A percentile compares a stretch with the other conserved stretches of the same genome.
Evolutionary conservation across 2,113 vertebrate species (phyloP).

Genomic region (Myotis davidii): DNA sequence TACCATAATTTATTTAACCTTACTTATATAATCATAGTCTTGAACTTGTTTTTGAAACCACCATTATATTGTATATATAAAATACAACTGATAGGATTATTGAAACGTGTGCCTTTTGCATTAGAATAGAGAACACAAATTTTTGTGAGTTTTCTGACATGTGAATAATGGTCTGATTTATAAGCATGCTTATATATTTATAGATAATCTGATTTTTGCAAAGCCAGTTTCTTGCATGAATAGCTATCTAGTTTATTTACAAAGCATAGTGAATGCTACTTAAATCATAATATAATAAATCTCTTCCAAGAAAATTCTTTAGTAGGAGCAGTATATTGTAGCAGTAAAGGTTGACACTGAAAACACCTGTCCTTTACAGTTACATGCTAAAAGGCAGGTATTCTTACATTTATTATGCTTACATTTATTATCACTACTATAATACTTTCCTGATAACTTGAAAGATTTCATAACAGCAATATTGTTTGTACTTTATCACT

Average conservation of each 20-base stretch:
- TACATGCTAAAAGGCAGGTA: conserved; percentile 22
- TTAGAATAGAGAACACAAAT: conserved; percentile 12
- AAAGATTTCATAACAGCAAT: conserved; percentile 22
- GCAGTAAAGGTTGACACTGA: neutral
- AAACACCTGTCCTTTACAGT: conserved; percentile 38
- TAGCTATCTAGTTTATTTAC: conserved; percentile 18
- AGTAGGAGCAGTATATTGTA: neutral
- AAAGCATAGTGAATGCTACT: neutral
- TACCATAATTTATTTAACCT: conserved; percentile 15
- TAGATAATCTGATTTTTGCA: conserved; percentile 12
- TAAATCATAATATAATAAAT: conserved; percentile 27
- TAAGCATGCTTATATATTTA: neutral
- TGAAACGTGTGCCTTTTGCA: conserved; percentile 15
- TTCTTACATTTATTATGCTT: conserved; percentile 49
- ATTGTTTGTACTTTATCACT: conserved; percentile 1
- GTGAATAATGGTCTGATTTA: neutral
- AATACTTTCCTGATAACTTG: neutral
- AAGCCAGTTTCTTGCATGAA: neutral
- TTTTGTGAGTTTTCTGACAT: conserved; percentile 5
- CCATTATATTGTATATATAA: conserved; percentile 34
- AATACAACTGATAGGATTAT: neutral
- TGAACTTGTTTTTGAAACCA: conserved; percentile 45
- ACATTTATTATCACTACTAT: conserved; percentile 4
- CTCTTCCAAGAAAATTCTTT: conserved; percentile 41
- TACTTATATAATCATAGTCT: conserved; percentile 18